Percentiles rank a stretch among this genome's conserved stretches.
These are phyloP conservation scores for Rhynchophorus ferrugineus DNA, from an alignment of 1,140 invertebrate species.

Conservation along the genomic window DNA sequence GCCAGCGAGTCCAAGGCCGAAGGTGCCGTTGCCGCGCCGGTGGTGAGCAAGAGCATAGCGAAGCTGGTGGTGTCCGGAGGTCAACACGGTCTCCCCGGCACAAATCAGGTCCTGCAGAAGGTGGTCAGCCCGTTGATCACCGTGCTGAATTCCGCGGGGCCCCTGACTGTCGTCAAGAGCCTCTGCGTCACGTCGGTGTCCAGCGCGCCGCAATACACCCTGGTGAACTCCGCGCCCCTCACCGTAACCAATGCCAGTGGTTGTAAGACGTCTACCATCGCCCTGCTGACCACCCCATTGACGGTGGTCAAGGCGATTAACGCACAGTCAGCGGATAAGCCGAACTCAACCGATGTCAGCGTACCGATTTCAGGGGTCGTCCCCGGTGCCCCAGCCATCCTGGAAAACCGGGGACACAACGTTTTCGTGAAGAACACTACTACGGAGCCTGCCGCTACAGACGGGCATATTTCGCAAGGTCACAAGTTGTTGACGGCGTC, in stretches of 20 bases:
- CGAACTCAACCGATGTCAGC: conserved; percentile 3
- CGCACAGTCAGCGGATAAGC: conserved; percentile 10
- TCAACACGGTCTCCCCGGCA: conserved; percentile 14
- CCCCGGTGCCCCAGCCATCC: conserved; percentile 16
- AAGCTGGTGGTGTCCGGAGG: conserved; percentile 31
- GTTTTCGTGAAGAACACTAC: conserved; percentile 39
- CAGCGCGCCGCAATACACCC: conserved; percentile 33
- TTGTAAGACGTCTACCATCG: conserved; percentile 35
- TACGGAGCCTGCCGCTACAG: conserved; percentile 10
- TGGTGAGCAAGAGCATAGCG: conserved; percentile 26
- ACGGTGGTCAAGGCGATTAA: conserved; percentile 33
- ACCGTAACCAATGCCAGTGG: conserved; percentile 27
- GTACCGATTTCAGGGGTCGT: conserved; percentile 2
- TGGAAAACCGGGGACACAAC: conserved; percentile 36
- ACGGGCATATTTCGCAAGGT: conserved; percentile 32
- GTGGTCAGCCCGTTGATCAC: conserved; percentile 35
- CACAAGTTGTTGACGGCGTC: conserved; percentile 37
- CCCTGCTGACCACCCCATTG: conserved; percentile 31
- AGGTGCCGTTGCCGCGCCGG: conserved; percentile 12
- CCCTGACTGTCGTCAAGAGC: conserved; percentile 37
- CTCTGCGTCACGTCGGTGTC: conserved; percentile 33
- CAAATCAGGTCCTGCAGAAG: conserved; percentile 29
- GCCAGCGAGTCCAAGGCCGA: background rate
- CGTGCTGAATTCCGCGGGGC: conserved; percentile 37
- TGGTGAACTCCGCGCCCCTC: conserved; percentile 32